Conservation (phyloP, 2,888 invertebrate genomes). For the Apamea monoglypha region DNA sequence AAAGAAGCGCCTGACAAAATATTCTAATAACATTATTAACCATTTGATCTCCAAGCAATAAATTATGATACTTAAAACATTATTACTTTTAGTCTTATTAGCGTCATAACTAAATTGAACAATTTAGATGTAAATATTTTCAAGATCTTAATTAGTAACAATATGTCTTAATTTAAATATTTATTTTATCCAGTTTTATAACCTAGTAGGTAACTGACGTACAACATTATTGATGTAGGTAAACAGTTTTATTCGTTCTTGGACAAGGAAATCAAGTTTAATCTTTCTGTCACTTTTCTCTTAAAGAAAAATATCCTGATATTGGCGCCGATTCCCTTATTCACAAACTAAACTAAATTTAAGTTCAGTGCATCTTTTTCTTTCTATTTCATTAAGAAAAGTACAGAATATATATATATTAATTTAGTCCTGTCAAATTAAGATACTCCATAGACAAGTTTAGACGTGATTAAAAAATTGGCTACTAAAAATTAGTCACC, state of each 20-base stretch:
- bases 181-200: neutral
- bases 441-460: too few relatives aligned
- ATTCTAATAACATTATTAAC: constrained; percentile 70
- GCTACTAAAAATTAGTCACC: too few relatives aligned
- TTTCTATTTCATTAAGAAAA: too few relatives aligned
- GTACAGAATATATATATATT: too few relatives aligned
- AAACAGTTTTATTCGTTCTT: neutral
- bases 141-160: constrained; percentile 25
- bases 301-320: neutral
- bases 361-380: too few relatives aligned
- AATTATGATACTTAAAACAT: constrained; percentile 51
- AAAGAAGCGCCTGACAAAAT: constrained; percentile 68
- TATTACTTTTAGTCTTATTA: constrained; percentile 52
- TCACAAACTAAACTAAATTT: too few relatives aligned
- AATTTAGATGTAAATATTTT: constrained; percentile 33
- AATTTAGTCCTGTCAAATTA: too few relatives aligned
- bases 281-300: too few relatives aligned
- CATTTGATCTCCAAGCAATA: constrained; percentile 42
- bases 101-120: constrained; percentile 23
- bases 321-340: too few relatives aligned
- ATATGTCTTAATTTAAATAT: constrained; percentile 13
- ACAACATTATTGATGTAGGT: neutral
- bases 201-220: neutral
- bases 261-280: neutral
- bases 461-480: too few relatives aligned